Conservation (phyloP, 2,888 invertebrate species). For the Sinodicranocentrus sp. region DNA sequence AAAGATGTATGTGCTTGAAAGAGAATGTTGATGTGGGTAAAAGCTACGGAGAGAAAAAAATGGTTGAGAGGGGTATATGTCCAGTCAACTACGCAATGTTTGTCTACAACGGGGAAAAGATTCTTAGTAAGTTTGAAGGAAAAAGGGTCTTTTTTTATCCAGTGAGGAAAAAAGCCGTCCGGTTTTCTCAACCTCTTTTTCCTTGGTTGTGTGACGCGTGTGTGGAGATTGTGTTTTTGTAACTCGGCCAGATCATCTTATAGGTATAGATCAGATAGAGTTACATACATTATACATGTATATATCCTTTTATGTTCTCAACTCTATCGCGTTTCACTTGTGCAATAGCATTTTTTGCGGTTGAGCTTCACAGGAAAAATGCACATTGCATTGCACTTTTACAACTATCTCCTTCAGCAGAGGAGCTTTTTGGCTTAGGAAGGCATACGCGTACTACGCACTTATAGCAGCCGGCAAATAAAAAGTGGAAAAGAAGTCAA, state of each 20-base stretch:
- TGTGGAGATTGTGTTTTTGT: no score
- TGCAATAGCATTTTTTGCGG: background rate
- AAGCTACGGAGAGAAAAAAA: conserved; percentile 1
- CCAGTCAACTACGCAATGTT: conserved; percentile 38
- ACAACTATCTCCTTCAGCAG: background rate
- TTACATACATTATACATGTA: no score
- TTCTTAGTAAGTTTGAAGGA: no score
- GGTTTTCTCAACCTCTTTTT: no score
- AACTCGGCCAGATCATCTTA: no score
- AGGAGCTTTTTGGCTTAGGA: background rate
- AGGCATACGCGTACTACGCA: background rate
- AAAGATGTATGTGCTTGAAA: conserved; percentile 59
- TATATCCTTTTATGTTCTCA: no score
- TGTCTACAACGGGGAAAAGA: no score
- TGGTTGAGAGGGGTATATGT: background rate
- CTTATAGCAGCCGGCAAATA: background rate
- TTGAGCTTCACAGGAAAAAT: background rate
- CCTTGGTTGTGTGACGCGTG: no score
- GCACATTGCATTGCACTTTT: background rate
- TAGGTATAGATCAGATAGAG: no score
- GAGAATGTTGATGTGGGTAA: conserved; percentile 1
- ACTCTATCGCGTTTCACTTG: no score
- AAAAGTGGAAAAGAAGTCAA: no score
- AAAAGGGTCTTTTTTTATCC: background rate
- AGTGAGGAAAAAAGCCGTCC: background rate